Conservation (phyloP, 2,888 invertebrate species). For the Galeopsomyia nigrocyanea region DNA sequence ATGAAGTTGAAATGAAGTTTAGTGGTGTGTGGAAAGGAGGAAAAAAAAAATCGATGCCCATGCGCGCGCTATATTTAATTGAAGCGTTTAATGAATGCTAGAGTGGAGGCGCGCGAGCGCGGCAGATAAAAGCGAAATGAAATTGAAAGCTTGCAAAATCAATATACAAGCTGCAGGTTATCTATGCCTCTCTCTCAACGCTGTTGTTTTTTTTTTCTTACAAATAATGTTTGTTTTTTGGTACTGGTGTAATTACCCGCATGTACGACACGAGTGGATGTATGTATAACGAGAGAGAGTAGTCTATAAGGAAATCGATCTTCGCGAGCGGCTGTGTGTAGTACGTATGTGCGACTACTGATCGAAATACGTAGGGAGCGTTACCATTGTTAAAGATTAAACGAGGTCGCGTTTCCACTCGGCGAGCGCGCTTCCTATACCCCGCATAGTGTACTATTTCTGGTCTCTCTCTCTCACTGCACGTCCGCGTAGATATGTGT, state of each 20-base stretch:
- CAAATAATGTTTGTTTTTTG: too few species aligned
- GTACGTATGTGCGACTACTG: slow-evolving; percentile 14
- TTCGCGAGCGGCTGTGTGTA: slow-evolving; percentile 8
- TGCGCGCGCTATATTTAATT: slow-evolving; percentile 9
- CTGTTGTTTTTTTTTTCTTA: too few species aligned
- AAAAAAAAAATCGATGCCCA: neutral
- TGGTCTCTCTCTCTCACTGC: neutral
- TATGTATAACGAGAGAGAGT: too few species aligned
- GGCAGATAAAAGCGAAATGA: slow-evolving; percentile 28
- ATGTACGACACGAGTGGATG: too few species aligned
- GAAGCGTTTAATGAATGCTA: slow-evolving; percentile 26
- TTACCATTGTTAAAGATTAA: slow-evolving; percentile 51
- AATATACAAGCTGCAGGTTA: too few species aligned
- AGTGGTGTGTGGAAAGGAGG: neutral
- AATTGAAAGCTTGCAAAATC: slow-evolving; percentile 18
- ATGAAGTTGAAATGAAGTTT: too few species aligned
- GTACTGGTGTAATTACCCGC: too few species aligned
- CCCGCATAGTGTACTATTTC: slow-evolving; percentile 24
- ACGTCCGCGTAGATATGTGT: neutral
- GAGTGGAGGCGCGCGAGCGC: slow-evolving; percentile 24
- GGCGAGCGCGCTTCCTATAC: slow-evolving; percentile 1
- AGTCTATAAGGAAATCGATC: slow-evolving; percentile 44
- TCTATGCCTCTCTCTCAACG: too few species aligned
- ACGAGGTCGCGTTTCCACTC: slow-evolving; percentile 51
- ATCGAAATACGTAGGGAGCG: slow-evolving; percentile 42